Evolutionary conservation across 2,113 vertebrate species (phyloP).

Genomic region (Cathartes aura): DNA sequence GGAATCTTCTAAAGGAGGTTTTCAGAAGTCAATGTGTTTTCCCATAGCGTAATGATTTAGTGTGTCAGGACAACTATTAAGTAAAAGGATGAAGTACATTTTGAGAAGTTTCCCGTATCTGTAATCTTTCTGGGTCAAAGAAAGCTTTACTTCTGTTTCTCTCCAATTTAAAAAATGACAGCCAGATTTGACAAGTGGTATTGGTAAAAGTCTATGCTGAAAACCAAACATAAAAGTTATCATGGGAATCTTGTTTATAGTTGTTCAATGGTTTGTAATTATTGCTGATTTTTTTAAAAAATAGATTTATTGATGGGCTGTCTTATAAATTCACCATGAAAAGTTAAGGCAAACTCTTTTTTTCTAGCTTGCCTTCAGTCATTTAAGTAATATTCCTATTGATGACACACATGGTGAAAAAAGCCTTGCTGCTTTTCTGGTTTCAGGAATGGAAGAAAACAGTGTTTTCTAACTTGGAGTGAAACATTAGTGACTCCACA

Average conservation of each 20-base stretch:
- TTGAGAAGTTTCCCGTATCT: neutral
- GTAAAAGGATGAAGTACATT: neutral
- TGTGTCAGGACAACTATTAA: neutral
- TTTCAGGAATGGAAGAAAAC: neutral
- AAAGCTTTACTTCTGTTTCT: neutral
- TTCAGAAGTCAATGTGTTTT: neutral
- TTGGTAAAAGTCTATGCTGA: neutral
- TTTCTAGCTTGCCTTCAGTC: neutral
- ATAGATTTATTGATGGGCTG: neutral
- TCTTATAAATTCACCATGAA: neutral
- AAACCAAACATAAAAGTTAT: neutral
- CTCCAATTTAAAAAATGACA: neutral
- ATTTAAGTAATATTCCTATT: neutral
- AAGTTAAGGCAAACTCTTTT: neutral
- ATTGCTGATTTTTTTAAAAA: neutral
- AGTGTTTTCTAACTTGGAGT: neutral
- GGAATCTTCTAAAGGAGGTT: neutral
- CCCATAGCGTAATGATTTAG: neutral
- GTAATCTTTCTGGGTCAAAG: neutral
- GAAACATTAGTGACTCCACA: neutral
- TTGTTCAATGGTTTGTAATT: neutral
- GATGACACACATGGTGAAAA: neutral
- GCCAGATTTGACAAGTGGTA: neutral
- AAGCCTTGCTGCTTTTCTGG: neutral
- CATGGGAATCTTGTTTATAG: neutral